phyloP scores from a whole-genome alignment of 2,888 invertebrate species.

The Meandrusa payeni region DNA sequence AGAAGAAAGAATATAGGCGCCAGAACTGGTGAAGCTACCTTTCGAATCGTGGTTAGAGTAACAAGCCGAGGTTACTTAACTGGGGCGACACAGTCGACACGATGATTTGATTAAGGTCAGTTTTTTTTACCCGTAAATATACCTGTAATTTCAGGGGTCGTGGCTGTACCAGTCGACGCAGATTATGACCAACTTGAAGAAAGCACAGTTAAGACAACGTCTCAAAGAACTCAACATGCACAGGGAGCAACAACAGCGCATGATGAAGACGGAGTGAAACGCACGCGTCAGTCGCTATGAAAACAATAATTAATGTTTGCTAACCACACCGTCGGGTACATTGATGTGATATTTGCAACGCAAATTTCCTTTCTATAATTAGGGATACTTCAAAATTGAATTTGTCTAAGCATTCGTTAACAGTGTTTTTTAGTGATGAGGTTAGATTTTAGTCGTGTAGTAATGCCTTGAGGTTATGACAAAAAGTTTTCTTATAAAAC shows the following conservation, averaged over 20 bases:
- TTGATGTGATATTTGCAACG: slow-evolving; percentile 17
- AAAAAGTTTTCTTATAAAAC: slow-evolving; percentile 5
- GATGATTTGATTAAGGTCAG: no score
- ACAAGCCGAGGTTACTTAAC: no score
- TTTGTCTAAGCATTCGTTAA: slow-evolving; percentile 1
- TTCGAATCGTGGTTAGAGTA: no score
- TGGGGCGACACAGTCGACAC: no score
- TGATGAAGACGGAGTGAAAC: slow-evolving; percentile 54
- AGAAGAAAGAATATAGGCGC: no score
- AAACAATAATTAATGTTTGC: slow-evolving; percentile 3
- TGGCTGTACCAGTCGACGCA: slow-evolving; percentile 95
- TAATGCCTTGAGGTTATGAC: background rate
- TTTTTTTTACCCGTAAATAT: no score
- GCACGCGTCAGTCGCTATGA: slow-evolving; percentile 26
- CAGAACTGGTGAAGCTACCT: no score
- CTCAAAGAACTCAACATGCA: slow-evolving; percentile 79
- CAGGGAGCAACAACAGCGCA: slow-evolving; percentile 51
- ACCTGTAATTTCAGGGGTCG: slow-evolving; percentile 89
- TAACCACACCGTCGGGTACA: slow-evolving; percentile 6
- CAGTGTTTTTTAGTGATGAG: slow-evolving; percentile 1
- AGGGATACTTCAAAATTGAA: slow-evolving; percentile 4
- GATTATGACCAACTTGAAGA: slow-evolving; percentile 91
- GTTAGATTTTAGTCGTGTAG: slow-evolving; percentile 11
- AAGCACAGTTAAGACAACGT: slow-evolving; percentile 88
- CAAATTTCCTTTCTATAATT: slow-evolving; percentile 10